phyloP scores from a whole-genome alignment of 2,888 invertebrate genomes.

The Ommatoiulus sabulosus region DNA sequence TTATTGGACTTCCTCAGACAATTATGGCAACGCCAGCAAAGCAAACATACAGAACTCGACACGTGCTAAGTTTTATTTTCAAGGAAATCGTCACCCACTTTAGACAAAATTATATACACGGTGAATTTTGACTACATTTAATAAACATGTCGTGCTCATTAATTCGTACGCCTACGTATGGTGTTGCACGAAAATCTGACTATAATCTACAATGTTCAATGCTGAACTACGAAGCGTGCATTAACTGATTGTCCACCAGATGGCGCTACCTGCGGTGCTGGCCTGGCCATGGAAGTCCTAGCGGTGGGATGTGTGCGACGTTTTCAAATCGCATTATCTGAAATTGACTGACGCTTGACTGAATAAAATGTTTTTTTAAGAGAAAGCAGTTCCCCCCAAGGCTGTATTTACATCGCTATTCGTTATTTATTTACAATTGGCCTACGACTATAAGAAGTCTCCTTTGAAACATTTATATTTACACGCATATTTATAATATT shows the following conservation, averaged over 20 bases:
- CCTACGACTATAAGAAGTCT: neutral
- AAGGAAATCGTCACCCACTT: neutral
- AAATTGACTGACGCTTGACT: neutral
- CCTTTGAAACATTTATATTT: conserved; percentile 13
- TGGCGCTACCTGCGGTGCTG: neutral
- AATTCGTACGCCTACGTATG: too few species aligned
- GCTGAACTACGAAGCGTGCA: too few species aligned
- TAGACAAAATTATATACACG: too few species aligned
- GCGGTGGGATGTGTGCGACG: neutral
- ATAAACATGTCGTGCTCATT: too few species aligned
- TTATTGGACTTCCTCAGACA: neutral
- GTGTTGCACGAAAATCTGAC: too few species aligned
- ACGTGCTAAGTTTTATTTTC: neutral
- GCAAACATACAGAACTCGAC: neutral
- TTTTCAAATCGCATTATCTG: neutral
- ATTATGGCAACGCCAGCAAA: neutral
- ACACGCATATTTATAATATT: conserved; percentile 27
- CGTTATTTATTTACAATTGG: conserved; percentile 6
- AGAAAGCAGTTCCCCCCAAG: neutral
- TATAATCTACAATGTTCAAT: too few species aligned
- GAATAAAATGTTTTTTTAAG: neutral
- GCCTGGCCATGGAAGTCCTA: neutral
- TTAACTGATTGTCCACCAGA: neutral
- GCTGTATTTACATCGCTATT: conserved; percentile 27
- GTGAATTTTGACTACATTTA: too few species aligned